Evolutionary conservation across 2,113 vertebrate species (phyloP).

Genomic region (Gymnorhina tibicen): DNA sequence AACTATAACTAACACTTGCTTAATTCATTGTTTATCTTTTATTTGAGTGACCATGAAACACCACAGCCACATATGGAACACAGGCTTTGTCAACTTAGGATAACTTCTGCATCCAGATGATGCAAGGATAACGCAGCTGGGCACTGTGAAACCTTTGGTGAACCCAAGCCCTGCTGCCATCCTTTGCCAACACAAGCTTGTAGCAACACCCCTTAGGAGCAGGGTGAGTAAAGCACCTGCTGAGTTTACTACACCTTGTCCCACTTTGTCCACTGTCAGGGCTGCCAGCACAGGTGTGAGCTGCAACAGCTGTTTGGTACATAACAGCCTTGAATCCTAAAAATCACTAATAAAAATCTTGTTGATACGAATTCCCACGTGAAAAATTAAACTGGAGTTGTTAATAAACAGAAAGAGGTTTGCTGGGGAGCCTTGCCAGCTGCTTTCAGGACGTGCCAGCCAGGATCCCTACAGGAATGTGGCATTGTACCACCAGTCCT

Average conservation of each 20-base stretch:
- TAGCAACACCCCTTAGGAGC: not conserved
- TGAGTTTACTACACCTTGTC: not conserved
- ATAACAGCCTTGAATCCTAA: not conserved
- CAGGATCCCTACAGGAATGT: not conserved
- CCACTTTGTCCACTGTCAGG: not conserved
- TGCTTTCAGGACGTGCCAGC: not conserved
- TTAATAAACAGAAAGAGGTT: not conserved
- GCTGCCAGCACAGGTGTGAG: not conserved
- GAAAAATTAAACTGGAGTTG: not conserved
- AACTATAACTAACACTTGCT: not conserved
- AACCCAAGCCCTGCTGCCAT: not conserved
- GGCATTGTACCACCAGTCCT: not conserved
- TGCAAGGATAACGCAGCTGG: not conserved
- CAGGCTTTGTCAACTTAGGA: not conserved
- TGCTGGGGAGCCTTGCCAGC: not conserved
- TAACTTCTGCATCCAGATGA: not conserved
- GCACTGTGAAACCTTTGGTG: not conserved
- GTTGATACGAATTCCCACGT: not conserved
- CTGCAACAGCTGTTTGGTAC: not conserved
- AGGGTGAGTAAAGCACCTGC: not conserved
- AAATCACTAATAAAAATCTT: not conserved
- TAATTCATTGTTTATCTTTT: not conserved
- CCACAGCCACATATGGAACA: not conserved
- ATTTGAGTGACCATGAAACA: not conserved
- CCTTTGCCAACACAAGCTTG: not conserved